These are phyloP conservation scores for Heliocidaris erythrogramma DNA, from an alignment of 35 echinoderm and acorn worm genomes.

Conservation along the genomic window DNA sequence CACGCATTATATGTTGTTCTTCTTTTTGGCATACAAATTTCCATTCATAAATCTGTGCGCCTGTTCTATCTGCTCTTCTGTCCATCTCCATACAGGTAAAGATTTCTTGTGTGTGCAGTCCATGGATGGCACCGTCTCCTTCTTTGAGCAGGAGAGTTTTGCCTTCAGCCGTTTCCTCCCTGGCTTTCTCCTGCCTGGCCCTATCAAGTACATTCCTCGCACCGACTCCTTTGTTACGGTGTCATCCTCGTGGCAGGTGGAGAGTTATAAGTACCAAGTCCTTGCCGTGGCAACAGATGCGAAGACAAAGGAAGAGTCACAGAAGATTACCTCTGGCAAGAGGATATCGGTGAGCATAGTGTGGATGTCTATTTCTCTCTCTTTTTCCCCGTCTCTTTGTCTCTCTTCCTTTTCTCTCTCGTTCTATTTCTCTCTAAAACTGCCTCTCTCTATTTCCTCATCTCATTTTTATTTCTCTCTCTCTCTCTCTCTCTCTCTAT, in stretches of 20 bases:
- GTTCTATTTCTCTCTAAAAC: not conserved
- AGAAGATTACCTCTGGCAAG: constrained; percentile 84
- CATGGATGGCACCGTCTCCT: constrained; percentile 94
- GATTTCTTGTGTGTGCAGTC: constrained; percentile 97
- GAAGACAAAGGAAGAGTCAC: constrained; percentile 87
- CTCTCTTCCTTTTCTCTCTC: too few relatives aligned
- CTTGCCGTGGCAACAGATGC: constrained; percentile 89
- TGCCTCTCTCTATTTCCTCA: not conserved
- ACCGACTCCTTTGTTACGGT: constrained; percentile 95
- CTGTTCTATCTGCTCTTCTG: not conserved
- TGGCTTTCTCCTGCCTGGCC: constrained; percentile 91
- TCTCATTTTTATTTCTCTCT: not conserved
- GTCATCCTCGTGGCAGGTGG: constrained; percentile 93
- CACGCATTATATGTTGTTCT: not conserved
- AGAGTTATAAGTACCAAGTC: constrained; percentile 95
- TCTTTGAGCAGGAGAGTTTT: constrained; percentile 99
- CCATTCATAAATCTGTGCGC: too few relatives aligned
- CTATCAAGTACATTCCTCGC: constrained; percentile 76
- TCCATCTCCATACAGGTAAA: constrained; percentile 66
- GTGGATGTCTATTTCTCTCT: not conserved
- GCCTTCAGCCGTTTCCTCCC: constrained; percentile 96
- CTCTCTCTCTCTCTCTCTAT: too few relatives aligned
- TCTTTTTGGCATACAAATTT: not conserved
- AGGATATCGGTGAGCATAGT: constrained; percentile 74
- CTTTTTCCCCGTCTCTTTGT: not conserved